phyloP scores from a whole-genome alignment of 2,888 invertebrate genomes.

The Amblyteles armatorius region DNA sequence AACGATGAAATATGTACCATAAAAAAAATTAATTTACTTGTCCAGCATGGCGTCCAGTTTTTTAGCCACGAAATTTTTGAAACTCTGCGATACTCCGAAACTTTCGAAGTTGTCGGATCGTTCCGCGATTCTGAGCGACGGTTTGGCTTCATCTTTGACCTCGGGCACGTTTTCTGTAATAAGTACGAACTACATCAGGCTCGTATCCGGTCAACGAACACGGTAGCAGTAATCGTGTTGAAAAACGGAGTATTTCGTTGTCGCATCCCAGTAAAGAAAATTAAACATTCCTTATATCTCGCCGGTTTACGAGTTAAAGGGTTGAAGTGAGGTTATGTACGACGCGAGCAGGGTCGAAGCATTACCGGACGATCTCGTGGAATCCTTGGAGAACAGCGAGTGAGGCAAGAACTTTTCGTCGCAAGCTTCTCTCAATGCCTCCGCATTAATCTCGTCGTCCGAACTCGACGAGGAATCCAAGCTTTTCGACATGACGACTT shows the following conservation, averaged over 20 bases:
- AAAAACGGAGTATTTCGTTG: not conserved
- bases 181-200: not conserved
- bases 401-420: constrained; percentile 76
- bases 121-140: constrained; percentile 55
- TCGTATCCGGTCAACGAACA: not conserved
- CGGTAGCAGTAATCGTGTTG: not conserved
- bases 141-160: constrained; percentile 34
- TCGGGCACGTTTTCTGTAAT: constrained; percentile 17
- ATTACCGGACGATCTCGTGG: constrained; percentile 4
- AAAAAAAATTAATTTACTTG: constrained; percentile 67
- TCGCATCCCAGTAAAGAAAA: not conserved
- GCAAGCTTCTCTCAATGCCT: constrained; percentile 76
- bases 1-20: no score
- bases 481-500: constrained; percentile 35
- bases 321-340: constrained; percentile 47
- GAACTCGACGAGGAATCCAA: constrained; percentile 73
- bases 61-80: constrained; percentile 76
- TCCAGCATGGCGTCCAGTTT: constrained; percentile 77
- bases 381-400: constrained; percentile 65
- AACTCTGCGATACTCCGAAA: constrained; percentile 75
- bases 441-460: constrained; percentile 75
- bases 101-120: constrained; percentile 70
- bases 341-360: constrained; percentile 21
- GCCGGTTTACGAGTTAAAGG: no score
- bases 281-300: not conserved